phyloP scores from a whole-genome alignment of 2,113 vertebrate genomes.

The Gallinago media region DNA sequence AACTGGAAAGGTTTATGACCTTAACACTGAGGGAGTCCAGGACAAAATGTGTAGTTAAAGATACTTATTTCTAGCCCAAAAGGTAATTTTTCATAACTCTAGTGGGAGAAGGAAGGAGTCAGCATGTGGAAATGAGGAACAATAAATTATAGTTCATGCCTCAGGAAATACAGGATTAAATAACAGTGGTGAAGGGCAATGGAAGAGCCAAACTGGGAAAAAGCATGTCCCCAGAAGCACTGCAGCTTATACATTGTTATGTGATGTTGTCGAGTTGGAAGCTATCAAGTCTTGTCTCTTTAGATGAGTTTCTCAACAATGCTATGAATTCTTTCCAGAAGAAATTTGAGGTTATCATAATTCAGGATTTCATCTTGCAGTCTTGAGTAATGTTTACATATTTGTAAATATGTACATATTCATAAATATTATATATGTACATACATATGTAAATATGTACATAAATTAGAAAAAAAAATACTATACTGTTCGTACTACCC shows the following conservation, averaged over 20 bases:
- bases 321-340: neutral
- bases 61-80: neutral
- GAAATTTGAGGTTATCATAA: neutral
- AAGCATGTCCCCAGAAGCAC: neutral
- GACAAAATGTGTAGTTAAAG: neutral
- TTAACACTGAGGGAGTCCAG: neutral
- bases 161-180: neutral
- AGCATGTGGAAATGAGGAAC: neutral
- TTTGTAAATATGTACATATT: neutral
- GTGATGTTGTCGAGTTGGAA: neutral
- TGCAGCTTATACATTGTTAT: fast-evolving
- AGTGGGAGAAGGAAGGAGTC: neutral
- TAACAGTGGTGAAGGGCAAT: neutral
- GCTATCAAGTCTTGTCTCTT: neutral
- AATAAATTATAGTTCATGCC: neutral
- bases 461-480: neutral
- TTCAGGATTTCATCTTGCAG: neutral
- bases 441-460: too few species aligned
- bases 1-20: neutral
- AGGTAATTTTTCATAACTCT: neutral
- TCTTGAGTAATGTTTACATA: neutral
- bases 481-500: neutral
- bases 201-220: neutral
- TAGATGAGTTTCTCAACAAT: neutral
- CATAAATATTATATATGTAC: too few species aligned